Base-by-base conservation (phyloP, 1,140 invertebrate genomes). In the Drosophila suzukii region DNA sequence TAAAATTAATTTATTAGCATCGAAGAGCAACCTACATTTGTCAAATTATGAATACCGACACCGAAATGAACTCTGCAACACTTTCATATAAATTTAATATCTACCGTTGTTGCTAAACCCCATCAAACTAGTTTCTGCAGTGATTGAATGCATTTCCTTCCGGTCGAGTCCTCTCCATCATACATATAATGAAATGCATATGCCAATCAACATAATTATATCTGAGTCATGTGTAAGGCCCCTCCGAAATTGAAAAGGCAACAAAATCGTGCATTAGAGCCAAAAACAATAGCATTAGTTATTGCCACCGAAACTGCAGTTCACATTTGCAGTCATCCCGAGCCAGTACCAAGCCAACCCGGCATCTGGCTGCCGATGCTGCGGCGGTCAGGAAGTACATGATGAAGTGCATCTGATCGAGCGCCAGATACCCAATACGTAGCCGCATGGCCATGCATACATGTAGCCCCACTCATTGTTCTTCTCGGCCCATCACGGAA, bases 161-260 rank as follows among this genome's bases (percentile, higher is more conserved):
- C n/a, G 41, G 11, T 24, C 17, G 30, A 60, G 6, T 34, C 30
- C n/a, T 32, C 5, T 43, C 54, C 54, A 56, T 61, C 56, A 77
- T 58, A 38, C 56, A 77, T 58, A 38, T 53, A 61, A 78, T 78
- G 46, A 61, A 78, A 73, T 73, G 57, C 39, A 73, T 49, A 73
- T 61, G 50, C 30, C 60, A 61, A 75, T 61, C 51, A 75, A 58
- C 71, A 60, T 71, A 75, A 81, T 81, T 71, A 66, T 65, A 65
- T 56, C 49, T 71, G 8, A 17, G 59, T 68, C 44, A 44, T 32
- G 11, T 46, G 57, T 32, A 27, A 3, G 15, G 30, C 46, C 30
- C 36, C 32, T 30, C 47, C 63, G 36, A 39, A 43, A 51, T 38
- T 36, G 34, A 53, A 58, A 72, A 47, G 44, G 30, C 54, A 51